A percentile compares a stretch with the other conserved stretches of the same genome.
Evolutionary conservation across 2,797 vertebrate species (phyloP).

Genomic region (Pangasius djambal): DNA sequence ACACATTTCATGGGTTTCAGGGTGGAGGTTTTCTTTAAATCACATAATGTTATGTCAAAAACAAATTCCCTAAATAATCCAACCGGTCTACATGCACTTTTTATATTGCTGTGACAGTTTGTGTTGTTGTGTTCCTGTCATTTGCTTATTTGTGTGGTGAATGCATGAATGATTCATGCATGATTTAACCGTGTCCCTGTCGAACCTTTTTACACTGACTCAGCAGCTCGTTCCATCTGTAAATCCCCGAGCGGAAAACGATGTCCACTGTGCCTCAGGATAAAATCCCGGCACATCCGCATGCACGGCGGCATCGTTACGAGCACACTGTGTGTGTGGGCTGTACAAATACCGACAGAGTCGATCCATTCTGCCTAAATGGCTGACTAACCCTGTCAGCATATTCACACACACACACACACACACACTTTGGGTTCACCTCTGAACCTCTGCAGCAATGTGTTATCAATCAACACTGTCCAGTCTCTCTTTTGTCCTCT

Average conservation of each 20-base stretch:
- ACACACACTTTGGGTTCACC: not conserved
- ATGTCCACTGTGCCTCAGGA: not conserved
- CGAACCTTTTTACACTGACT: not conserved
- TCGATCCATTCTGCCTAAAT: conserved; percentile 16
- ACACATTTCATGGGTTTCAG: not conserved
- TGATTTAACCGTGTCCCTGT: not conserved
- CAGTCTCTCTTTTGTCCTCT: not conserved
- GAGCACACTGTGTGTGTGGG: not conserved
- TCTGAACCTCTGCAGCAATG: not conserved
- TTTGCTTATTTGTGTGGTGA: not conserved
- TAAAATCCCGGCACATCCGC: not conserved
- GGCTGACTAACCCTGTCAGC: conserved; percentile 10
- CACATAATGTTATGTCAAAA: not conserved
- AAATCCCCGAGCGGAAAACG: not conserved
- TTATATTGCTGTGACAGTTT: not conserved
- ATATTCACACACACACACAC: conserved; percentile 4
- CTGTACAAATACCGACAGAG: not conserved
- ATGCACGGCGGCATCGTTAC: not conserved
- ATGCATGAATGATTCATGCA: not conserved
- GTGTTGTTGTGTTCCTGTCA: not conserved
- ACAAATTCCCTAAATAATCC: not conserved
- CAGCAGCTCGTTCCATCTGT: not conserved
- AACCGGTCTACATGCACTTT: not conserved
- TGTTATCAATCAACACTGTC: not conserved
- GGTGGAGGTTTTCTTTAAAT: not conserved